Conservation (phyloP, 2,888 invertebrate genomes). For the Tetheella fluctuosa region DNA sequence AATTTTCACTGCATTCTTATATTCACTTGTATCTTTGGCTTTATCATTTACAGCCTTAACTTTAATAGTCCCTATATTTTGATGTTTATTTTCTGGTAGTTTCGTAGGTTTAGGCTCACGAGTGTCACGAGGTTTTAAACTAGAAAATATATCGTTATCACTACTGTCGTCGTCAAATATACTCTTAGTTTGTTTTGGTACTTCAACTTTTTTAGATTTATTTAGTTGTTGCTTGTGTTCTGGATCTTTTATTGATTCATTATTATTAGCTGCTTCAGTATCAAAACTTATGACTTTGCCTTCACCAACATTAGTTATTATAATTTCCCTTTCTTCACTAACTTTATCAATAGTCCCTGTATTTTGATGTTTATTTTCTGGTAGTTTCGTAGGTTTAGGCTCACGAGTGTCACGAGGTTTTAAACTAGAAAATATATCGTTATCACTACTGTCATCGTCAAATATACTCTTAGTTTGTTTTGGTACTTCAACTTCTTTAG, state of each 20-base stretch:
- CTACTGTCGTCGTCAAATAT: conserved; percentile 51
- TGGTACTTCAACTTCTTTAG: conserved; percentile 23
- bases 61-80: conserved; percentile 16
- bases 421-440: conserved; percentile 51
- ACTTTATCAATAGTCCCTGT: conserved; percentile 12
- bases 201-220: conserved; percentile 22
- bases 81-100: not conserved
- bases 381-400: not conserved
- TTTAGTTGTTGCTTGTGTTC: no score
- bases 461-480: conserved; percentile 45
- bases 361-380: conserved; percentile 12
- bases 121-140: conserved; percentile 33
- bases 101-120: conserved; percentile 14
- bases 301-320: no score
- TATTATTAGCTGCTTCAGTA: no score
- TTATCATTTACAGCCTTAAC: not conserved
- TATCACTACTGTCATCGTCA: conserved; percentile 46
- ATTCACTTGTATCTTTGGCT: conserved; percentile 13
- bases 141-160: conserved; percentile 54
- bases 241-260: no score
- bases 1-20: conserved; percentile 12
- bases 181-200: conserved; percentile 24
- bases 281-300: no score
- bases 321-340: no score
- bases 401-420: conserved; percentile 24